phyloP scores from a whole-genome alignment of 2,113 vertebrate species.

The Psilopsiagon aurifrons region DNA sequence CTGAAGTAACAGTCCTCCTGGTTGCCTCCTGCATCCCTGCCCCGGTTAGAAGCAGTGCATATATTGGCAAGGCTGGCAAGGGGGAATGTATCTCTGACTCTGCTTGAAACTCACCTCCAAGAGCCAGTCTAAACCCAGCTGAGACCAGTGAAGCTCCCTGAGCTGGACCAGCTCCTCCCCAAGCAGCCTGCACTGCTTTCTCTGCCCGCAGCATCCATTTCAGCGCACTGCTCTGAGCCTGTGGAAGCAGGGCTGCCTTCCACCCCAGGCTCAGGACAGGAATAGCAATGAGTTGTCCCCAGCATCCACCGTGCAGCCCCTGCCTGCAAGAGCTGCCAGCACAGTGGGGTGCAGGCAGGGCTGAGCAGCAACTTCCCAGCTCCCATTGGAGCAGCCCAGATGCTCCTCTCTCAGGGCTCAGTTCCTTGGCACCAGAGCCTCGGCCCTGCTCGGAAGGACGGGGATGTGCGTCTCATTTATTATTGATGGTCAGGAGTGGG shows the following conservation, averaged over 20 bases:
- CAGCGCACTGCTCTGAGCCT: background rate
- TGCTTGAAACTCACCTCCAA: background rate
- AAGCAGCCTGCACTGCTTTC: background rate
- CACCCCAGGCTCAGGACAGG: background rate
- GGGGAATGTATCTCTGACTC: background rate
- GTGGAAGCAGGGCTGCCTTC: background rate
- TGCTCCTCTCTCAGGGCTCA: accelerated
- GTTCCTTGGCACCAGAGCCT: background rate
- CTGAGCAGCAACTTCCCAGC: background rate
- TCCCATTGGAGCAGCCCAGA: accelerated
- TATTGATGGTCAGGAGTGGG: background rate
- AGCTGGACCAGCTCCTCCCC: background rate
- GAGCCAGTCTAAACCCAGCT: background rate
- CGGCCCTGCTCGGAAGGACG: background rate
- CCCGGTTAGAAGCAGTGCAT: background rate
- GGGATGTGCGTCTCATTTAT: background rate
- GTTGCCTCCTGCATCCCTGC: background rate
- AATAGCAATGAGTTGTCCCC: background rate
- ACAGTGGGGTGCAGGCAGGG: background rate
- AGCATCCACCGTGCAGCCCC: background rate
- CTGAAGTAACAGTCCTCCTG: background rate
- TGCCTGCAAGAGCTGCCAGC: background rate
- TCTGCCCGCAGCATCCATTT: background rate
- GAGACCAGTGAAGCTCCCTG: background rate
- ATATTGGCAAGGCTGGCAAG: background rate